A percentile compares a stretch with the other conserved stretches of the same genome.
phyloP scores from a whole-genome alignment of 1,140 invertebrate genomes.

The Archivesica marissinica region DNA sequence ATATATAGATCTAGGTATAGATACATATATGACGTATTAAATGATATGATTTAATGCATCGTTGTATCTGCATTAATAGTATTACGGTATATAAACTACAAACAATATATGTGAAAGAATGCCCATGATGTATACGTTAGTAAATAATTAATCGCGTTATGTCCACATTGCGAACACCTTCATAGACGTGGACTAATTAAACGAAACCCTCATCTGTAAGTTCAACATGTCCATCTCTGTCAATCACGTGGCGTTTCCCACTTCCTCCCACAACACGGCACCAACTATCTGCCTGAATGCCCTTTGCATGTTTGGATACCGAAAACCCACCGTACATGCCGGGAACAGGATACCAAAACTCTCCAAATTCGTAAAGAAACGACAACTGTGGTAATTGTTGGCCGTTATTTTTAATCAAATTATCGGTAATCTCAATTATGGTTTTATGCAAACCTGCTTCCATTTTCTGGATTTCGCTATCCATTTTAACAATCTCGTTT shows the following conservation, averaged over 20 bases:
- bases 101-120: too few species aligned
- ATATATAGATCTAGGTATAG: background rate
- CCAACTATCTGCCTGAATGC: slow-evolving; percentile 52
- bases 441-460: slow-evolving; percentile 46
- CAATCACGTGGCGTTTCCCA: slow-evolving; percentile 52
- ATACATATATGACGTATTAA: background rate
- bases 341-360: slow-evolving; percentile 51
- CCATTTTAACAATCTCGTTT: slow-evolving; percentile 19
- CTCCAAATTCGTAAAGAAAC: slow-evolving; percentile 40
- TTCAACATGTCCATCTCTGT: slow-evolving; percentile 48
- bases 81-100: too few species aligned
- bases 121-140: too few species aligned
- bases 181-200: too few species aligned
- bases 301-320: slow-evolving; percentile 21
- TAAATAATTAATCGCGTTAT: too few species aligned
- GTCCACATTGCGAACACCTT: too few species aligned
- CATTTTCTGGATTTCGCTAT: slow-evolving; percentile 43
- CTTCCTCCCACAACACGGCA: slow-evolving; percentile 58
- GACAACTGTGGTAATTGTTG: slow-evolving; percentile 47
- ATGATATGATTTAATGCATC: background rate
- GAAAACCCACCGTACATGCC: slow-evolving; percentile 61
- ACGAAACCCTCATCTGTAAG: slow-evolving; percentile 30
- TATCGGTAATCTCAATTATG: slow-evolving; percentile 35
- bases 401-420: slow-evolving; percentile 52
- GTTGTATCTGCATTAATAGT: background rate